Conservation (phyloP, 1,140 invertebrate genomes). For the Zaprionus nigranus region DNA sequence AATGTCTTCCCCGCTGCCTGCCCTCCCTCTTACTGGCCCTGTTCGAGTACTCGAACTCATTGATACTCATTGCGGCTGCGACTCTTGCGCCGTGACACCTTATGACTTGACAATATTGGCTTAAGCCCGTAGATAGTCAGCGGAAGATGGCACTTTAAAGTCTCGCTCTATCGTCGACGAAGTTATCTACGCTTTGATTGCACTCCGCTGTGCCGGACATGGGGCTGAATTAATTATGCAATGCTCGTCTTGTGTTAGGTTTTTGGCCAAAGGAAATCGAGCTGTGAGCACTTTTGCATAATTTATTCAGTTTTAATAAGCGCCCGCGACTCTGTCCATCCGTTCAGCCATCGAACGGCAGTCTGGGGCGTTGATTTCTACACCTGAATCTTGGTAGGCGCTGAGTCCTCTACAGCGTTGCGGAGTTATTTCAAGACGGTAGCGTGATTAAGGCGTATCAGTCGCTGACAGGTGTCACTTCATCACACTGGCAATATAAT, state of each 20-base stretch:
- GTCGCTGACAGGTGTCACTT: slow-evolving; percentile 62
- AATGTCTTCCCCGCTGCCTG: slow-evolving; percentile 16
- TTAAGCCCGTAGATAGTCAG: background rate
- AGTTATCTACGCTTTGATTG: slow-evolving; percentile 47
- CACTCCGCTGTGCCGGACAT: slow-evolving; percentile 39
- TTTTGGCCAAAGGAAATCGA: slow-evolving; percentile 38
- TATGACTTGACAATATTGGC: slow-evolving; percentile 7
- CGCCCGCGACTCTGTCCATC: slow-evolving; percentile 26
- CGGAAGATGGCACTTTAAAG: slow-evolving; percentile 20
- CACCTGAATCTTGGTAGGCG: slow-evolving; percentile 1
- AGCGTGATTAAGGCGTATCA: slow-evolving; percentile 75
- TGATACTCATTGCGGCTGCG: slow-evolving; percentile 3
- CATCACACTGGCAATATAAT: slow-evolving; percentile 62
- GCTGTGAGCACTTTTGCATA: slow-evolving; percentile 71
- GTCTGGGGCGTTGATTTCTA: slow-evolving; percentile 22
- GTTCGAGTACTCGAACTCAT: background rate
- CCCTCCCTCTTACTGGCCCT: background rate
- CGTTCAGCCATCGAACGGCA: background rate
- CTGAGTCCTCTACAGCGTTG: background rate
- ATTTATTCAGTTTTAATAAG: slow-evolving; percentile 83
- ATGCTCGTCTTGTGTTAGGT: slow-evolving; percentile 54
- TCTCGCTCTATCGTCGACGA: background rate
- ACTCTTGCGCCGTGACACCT: slow-evolving; percentile 9
- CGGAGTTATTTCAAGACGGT: slow-evolving; percentile 21
- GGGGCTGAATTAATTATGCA: slow-evolving; percentile 70